Base-by-base conservation (phyloP, 2,888 invertebrate genomes). In the Tillus elongatus region DNA sequence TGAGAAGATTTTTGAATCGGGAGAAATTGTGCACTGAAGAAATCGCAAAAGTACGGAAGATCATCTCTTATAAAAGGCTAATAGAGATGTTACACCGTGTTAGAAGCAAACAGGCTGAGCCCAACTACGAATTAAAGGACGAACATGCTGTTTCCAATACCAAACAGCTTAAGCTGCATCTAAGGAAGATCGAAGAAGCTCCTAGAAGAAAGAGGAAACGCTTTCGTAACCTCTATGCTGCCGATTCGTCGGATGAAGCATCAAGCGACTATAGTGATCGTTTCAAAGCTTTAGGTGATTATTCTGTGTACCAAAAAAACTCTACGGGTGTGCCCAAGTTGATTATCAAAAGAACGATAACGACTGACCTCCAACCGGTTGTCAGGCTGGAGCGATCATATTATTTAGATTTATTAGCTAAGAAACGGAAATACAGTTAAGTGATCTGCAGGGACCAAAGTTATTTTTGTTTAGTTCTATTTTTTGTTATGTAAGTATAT, bases 251-350 rank as follows among this genome's bases (percentile, higher is more conserved):
- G 16, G 44, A 42, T 10, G 40, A 39, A 28, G 46, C 49, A 15
- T 43, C 40, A n/a, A 40, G 37, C 10, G 31, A 30, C 13, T 44
- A 46, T 24, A 41, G 32, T 15, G 49, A 52, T 10, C 33, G 44
- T n/a, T 33, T 37, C 3, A 39, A 39, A 16, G 43, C 40, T 29
- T 39, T 27, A 9, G 49, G 47, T 3, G 54, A 54, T 35, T 59
- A 58, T 36, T 52, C 55, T 1, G 59, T 59, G 15, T 51, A 51
- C 2, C 53, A 52, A n/a, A 34, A 35, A 14, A 51, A 52, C 39
- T 49, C 50, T 4, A 51, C 52, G 14, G 57, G 56, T 3, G 52
- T 56, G 37, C 58, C 57, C 8, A 59, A 59, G 42, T 46, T 59
- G 16, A 57, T 59, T 30, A 53, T 59, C 33, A 58, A 58, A 41